Evolutionary conservation across 2,797 vertebrate genomes (phyloP), one percentile per base, ranked within the genome.

Genomic region (Propithecus deckenii): DNA sequence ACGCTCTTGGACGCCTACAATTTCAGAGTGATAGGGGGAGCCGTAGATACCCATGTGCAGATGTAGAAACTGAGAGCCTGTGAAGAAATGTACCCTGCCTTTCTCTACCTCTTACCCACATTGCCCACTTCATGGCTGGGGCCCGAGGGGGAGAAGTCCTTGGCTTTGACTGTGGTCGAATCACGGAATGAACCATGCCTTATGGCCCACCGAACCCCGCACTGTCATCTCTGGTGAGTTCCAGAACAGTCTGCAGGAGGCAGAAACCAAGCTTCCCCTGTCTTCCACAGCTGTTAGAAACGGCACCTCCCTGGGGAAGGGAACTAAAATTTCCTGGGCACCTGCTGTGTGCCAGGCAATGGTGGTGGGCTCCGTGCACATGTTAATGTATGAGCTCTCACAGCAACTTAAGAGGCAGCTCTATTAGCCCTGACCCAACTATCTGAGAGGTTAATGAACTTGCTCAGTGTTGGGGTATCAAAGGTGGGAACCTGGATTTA

Each of bases 1-100:
- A 5, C 23, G 48, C 52, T 52, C 48, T 35, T 0, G 1, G 18
- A 38, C 4, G 11, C 25, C 48, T 3, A 2, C 10, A 7, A 1
- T 67, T 17, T 28, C 28, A 35, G 61, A 76, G 18, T 55, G 59
- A 1, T 2, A 43, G 50, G 48, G 35, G 86, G 74, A 28, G 12
- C 3, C 5, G 0, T 8, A n/a, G 67, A 32, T 6, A 74, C 93
- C 4, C 1, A 7, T 8, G 65, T 11, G 6, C 38, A 9, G 83
- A 78, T 50, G 22, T 14, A 2, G 57, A 71, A 38, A 52, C 23
- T 2, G 67, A 86, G 67, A 13, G 23, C 25, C 25, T 4, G 0
- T 6, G 46, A 61, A 38, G 50, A 65, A 72, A 52, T 3, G 14
- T 8, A 32, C 32, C 46, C 46, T 2, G 8, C 12, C 30, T 61